Base-by-base conservation (phyloP, 2,888 invertebrate species). In the Plusia festucae region DNA sequence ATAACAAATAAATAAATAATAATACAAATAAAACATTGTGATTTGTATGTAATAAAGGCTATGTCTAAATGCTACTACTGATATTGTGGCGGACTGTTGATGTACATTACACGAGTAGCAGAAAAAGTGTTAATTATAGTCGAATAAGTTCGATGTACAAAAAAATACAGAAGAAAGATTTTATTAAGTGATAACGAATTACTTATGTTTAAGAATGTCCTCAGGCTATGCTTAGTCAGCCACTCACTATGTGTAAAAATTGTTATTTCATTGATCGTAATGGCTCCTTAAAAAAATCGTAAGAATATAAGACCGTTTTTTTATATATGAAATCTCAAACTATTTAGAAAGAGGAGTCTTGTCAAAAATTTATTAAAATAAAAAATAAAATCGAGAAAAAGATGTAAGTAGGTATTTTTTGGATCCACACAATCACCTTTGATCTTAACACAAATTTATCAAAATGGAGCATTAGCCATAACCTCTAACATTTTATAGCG, bases 161-260 rank as follows among this genome's bases (percentile, higher is more conserved):
- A 70, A 69, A 70, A 70, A 16, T 65, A 22, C 2, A 18, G 5
- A 16, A 18, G n/a, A 49, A 30, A 40, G 49, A 69, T 62, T 40
- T 18, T 5, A 40, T 16, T 13, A 44, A 0, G 15, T n/a, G 13
- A 27, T 67, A 49, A 49, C 18, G 20, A 11, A 49, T 49, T 11
- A 18, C 56, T 5, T 61, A 30, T 2, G 7, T 30, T 24, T 18
- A 18, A 40, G 5, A 20, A 5, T 57, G 32, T 30, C n/a, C 15
- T 6, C 5, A n/a, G 22, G 18, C 20, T 18, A 49, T 53, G 18
- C 53, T 22, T 44, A 58, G 11, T 20, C 2, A 7, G 32, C 15
- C 16, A 15, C 30, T 53, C 22, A 56, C 49, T 54, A 53, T 2
- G 9, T 22, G 16, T 13, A 51, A 7, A 65, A 69, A 40, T 22